phyloP scores from a whole-genome alignment of 2,113 vertebrate species.

The Pimephales promelas region DNA sequence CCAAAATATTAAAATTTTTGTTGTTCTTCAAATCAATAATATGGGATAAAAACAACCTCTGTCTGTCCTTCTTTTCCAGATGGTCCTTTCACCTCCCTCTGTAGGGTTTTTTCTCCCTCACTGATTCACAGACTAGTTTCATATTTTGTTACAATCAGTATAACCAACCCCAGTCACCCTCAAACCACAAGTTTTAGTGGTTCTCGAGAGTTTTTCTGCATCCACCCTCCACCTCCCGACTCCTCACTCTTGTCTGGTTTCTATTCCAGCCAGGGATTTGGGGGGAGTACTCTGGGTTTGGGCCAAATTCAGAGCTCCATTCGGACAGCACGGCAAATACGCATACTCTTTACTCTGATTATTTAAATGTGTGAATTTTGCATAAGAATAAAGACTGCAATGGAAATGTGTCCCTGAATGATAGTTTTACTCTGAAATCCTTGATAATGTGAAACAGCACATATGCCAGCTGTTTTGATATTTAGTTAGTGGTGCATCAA shows the following conservation, averaged over 20 bases:
- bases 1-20: slow-evolving; percentile 50
- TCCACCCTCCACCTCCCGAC: too few species aligned
- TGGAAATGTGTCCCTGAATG: slow-evolving; percentile 25
- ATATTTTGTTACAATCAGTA: slow-evolving; percentile 35
- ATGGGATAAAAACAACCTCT: slow-evolving; percentile 54
- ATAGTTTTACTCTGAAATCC: slow-evolving; percentile 6
- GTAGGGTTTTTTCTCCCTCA: background rate
- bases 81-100: slow-evolving; percentile 44
- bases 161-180: slow-evolving; percentile 33
- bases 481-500: too few species aligned
- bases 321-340: too few species aligned
- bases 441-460: slow-evolving; percentile 2
- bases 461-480: background rate
- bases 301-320: too few species aligned
- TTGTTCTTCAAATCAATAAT: slow-evolving; percentile 56
- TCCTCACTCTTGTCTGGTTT: too few species aligned
- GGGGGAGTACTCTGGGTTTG: too few species aligned
- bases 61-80: slow-evolving; percentile 52
- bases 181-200: slow-evolving; percentile 26
- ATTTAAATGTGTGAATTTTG: background rate
- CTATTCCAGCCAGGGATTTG: too few species aligned
- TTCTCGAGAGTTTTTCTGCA: background rate
- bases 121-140: slow-evolving; percentile 24
- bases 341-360: too few species aligned
- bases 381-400: background rate